These are phyloP conservation scores for Smutsia temminckii DNA, from an alignment of 2,797 vertebrate genomes.

Conservation along the genomic window DNA sequence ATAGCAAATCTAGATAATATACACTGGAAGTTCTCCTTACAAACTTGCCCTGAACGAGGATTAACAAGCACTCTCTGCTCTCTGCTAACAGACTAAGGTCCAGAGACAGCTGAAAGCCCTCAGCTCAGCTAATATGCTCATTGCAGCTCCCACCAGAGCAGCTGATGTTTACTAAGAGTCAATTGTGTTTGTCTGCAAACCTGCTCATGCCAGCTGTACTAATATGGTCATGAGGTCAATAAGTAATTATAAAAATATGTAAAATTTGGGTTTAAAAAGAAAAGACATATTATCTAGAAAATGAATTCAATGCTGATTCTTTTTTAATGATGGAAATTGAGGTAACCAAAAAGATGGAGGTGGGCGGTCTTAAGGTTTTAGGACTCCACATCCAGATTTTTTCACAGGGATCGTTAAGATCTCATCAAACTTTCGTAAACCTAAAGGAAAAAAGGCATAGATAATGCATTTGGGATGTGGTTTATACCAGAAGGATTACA, in stretches of 20 bases:
- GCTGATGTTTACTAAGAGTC: not conserved
- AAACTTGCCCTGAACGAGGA: not conserved
- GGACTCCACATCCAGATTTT: not conserved
- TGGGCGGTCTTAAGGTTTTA: not conserved
- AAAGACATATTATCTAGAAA: not conserved
- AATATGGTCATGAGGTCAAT: not conserved
- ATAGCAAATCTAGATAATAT: not conserved
- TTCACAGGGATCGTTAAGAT: not conserved
- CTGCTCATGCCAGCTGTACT: not conserved
- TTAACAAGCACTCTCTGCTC: not conserved
- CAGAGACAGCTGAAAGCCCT: not conserved
- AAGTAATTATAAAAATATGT: not conserved
- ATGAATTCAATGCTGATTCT: not conserved
- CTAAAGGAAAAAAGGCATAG: constrained; percentile 32
- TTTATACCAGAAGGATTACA: not conserved
- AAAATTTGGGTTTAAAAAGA: constrained; percentile 11
- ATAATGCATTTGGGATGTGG: not conserved
- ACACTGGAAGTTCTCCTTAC: not conserved
- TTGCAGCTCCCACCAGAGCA: not conserved
- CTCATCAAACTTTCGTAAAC: constrained; percentile 7
- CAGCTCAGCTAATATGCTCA: not conserved
- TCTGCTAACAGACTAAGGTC: not conserved
- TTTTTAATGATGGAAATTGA: not conserved
- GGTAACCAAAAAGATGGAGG: not conserved
- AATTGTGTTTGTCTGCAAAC: not conserved